Evolutionary conservation across 1,140 invertebrate species (phyloP).

Genomic region (Calosoma granatense): DNA sequence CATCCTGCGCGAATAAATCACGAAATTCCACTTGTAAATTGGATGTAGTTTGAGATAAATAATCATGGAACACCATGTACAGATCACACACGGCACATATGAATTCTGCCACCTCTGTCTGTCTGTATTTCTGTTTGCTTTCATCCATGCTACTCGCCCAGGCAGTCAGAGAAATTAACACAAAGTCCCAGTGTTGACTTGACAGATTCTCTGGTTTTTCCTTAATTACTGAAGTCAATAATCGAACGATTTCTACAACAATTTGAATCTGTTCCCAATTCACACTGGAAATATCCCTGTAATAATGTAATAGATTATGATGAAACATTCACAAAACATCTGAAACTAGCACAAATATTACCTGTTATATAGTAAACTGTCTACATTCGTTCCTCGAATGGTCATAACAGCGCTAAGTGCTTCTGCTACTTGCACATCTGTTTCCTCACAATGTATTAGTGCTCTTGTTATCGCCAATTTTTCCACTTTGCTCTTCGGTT

Average conservation of each 20-base stretch:
- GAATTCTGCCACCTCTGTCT: slow-evolving; percentile 37
- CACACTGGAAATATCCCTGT: slow-evolving; percentile 7
- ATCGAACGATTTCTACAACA: slow-evolving; percentile 33
- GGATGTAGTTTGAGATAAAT: slow-evolving; percentile 33
- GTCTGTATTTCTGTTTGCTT: slow-evolving; percentile 18
- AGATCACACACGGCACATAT: slow-evolving; percentile 39
- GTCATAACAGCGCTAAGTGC: slow-evolving; percentile 14
- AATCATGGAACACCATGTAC: slow-evolving; percentile 35
- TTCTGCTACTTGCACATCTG: slow-evolving; percentile 24
- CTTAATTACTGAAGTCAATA: slow-evolving; percentile 28
- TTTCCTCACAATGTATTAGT: slow-evolving; percentile 23
- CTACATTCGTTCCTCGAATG: slow-evolving; percentile 19
- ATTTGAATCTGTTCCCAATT: slow-evolving; percentile 30
- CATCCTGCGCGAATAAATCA: slow-evolving; percentile 41
- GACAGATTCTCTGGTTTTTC: slow-evolving; percentile 35
- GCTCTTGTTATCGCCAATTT: slow-evolving; percentile 19
- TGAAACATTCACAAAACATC: background rate
- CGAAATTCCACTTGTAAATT: slow-evolving; percentile 48
- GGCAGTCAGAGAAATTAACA: slow-evolving; percentile 49
- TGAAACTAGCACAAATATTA: slow-evolving; percentile 12
- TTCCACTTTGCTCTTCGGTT: slow-evolving; percentile 14
- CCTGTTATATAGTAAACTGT: slow-evolving; percentile 11
- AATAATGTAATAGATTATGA: background rate
- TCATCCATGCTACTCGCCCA: slow-evolving; percentile 41
- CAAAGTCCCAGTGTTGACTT: slow-evolving; percentile 51